Base-by-base conservation (phyloP, 2,113 vertebrate species). In the Peromyscus maniculatus region DNA sequence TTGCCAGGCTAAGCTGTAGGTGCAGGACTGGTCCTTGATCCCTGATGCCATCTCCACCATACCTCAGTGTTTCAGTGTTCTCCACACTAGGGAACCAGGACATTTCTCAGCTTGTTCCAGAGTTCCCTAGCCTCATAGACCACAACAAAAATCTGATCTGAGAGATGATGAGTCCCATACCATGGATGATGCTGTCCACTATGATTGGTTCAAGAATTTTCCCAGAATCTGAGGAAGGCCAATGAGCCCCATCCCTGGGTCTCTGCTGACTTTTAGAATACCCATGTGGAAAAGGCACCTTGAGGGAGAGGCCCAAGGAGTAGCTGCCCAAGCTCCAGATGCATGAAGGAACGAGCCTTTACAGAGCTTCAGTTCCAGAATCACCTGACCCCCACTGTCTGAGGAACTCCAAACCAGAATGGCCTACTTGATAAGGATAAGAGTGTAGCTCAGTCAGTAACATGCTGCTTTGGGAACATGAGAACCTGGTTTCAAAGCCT, bases 251-350 rank as follows among this genome's bases (percentile, higher is more conserved):
- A 89, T 15, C 12, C n/a, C 15, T 28, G 46, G 16, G 16, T 74
- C 71, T 80, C 92, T 79, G 33, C 21, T 93, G 31, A 26, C 69
- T 91, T 96, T 86, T 2, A 67, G 83, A 82, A 39, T 52, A 55
- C 52, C 36, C 11, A 9, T 5, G 0, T 55, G 17, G 52, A n/a
- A n/a, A 31, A 87, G 22, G 19, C 66, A 87, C 28, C n/a, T 28
- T 12, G 4, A 89, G 2, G 71, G 39, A 69, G 3, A 78, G 28
- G 5, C 26, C 4, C 36, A 62, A 57, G 21, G 19, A 62, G 33
- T 55, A 52, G 59, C 74, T 88, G 15, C 43, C 52, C 36, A 75
- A 36, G 9, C 13, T 78, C 86, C 46, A 84, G 52, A 57, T 10
- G 2, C 4, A 39, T 24, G 5, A 94, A 7, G 46, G 8, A 74